phyloP scores from a whole-genome alignment of 2,113 vertebrate species.

The Psammodynastes pulverulentus region DNA sequence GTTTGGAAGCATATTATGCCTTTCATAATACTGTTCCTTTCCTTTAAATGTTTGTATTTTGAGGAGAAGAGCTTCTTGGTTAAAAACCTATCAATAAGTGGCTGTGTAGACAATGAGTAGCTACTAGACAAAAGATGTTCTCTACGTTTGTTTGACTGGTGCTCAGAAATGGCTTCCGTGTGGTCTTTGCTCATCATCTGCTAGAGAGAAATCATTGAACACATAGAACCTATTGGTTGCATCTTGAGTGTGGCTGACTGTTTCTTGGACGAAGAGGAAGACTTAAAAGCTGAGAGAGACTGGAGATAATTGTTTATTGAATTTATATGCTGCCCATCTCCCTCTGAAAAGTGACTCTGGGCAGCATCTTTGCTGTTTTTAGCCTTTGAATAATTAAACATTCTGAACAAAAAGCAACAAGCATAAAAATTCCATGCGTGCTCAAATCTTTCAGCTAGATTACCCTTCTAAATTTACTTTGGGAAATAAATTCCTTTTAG shows the following conservation, averaged over 20 bases:
- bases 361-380: no score
- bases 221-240: slow-evolving; percentile 13
- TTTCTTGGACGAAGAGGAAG: background rate
- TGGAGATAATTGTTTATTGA: background rate
- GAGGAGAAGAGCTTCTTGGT: slow-evolving; percentile 28
- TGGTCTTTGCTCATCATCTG: slow-evolving; percentile 2
- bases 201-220: slow-evolving; percentile 25
- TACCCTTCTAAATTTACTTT: background rate
- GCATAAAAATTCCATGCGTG: background rate
- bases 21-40: slow-evolving; percentile 11
- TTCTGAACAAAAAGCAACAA: background rate
- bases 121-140: slow-evolving; percentile 22
- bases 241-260: background rate
- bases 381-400: background rate
- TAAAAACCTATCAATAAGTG: slow-evolving; percentile 17
- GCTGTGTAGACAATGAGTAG: slow-evolving; percentile 31
- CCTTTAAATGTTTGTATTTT: slow-evolving; percentile 4
- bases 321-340: no score
- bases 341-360: no score
- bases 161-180: slow-evolving; percentile 2
- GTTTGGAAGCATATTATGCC: background rate
- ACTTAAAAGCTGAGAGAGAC: background rate
- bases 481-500: background rate
- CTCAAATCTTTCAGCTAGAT: background rate
- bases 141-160: background rate